phyloP scores from a whole-genome alignment of 2,113 vertebrate species.

The Bos indicus region DNA sequence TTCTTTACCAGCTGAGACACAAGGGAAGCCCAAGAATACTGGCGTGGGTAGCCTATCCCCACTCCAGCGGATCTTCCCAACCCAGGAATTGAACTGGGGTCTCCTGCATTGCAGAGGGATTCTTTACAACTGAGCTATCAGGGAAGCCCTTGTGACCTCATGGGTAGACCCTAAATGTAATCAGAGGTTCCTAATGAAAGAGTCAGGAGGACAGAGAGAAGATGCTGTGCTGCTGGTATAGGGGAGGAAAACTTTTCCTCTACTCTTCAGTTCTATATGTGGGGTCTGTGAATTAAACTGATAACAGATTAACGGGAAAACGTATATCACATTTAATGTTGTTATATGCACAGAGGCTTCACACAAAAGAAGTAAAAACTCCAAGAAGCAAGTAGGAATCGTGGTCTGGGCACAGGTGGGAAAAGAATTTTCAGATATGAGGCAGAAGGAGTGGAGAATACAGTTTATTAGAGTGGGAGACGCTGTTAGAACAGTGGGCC shows the following conservation, averaged over 20 bases:
- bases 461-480: neutral
- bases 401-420: neutral
- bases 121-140: neutral
- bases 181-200: neutral
- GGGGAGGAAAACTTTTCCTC: no score
- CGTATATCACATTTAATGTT: neutral
- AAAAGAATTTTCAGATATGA: neutral
- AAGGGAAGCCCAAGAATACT: neutral
- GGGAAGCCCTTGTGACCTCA: neutral
- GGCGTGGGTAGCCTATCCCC: neutral
- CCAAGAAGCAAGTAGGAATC: neutral
- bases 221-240: fast-evolving
- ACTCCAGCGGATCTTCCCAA: fast-evolving
- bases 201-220: no score
- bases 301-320: neutral
- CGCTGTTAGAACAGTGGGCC: neutral
- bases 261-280: fast-evolving
- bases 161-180: neutral
- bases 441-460: neutral
- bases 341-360: neutral
- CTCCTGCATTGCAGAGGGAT: neutral
- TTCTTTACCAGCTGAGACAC: neutral
- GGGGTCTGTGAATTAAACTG: neutral
- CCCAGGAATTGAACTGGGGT: neutral
- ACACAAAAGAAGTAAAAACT: neutral